Percentiles rank a stretch among this genome's conserved stretches.
phyloP scores from a whole-genome alignment of 2,113 vertebrate genomes.

The Elephantulus edwardii region DNA sequence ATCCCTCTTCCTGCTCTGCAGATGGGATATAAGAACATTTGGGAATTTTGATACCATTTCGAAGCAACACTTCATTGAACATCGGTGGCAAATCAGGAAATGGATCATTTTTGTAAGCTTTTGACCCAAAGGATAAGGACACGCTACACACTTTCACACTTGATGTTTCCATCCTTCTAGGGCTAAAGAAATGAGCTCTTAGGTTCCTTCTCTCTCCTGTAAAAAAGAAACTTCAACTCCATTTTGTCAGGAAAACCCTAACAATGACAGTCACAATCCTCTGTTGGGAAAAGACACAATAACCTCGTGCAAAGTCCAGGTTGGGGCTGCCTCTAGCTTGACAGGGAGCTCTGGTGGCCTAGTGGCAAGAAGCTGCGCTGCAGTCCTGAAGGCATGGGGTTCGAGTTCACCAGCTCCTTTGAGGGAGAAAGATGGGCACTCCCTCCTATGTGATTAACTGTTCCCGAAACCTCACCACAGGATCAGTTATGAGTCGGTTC shows the following conservation, averaged over 20 bases:
- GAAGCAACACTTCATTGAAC: neutral
- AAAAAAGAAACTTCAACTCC: neutral
- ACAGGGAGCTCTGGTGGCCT: no score
- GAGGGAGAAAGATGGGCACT: no score
- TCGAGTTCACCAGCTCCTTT: no score
- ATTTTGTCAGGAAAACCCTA: neutral
- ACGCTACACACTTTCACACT: neutral
- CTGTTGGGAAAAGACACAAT: conserved; percentile 34
- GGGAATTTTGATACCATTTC: neutral
- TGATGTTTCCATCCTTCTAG: neutral
- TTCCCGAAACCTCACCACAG: no score
- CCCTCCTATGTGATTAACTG: no score
- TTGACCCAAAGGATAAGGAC: neutral
- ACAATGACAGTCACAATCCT: conserved; percentile 33
- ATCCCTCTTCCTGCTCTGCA: neutral
- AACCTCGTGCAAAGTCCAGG: neutral
- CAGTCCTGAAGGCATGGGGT: no score
- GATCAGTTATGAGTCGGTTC: no score
- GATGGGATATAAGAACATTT: neutral
- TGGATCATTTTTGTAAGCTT: neutral
- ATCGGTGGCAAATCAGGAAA: neutral
- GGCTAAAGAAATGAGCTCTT: neutral
- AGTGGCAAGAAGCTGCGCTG: no score
- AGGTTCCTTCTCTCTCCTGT: neutral
- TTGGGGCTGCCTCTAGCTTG: neutral